Conservation (phyloP, 1,140 invertebrate genomes). For the Heliconius hermathena region DNA sequence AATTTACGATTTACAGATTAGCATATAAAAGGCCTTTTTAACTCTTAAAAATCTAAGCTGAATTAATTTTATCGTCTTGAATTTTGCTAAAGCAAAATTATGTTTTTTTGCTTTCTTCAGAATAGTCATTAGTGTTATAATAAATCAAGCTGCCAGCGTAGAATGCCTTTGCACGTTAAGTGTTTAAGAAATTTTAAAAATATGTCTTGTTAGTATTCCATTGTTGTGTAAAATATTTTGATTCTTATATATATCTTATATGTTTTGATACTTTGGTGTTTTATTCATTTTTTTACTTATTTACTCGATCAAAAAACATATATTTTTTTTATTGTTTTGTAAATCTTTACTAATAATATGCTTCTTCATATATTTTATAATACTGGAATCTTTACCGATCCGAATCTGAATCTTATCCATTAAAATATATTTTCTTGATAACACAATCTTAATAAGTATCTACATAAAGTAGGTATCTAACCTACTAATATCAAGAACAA, state of each 20-base stretch:
- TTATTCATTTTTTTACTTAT: not conserved
- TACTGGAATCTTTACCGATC: too few species aligned
- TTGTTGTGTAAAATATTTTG: not conserved
- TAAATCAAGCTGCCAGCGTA: constrained; percentile 41
- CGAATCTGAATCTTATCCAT: not conserved
- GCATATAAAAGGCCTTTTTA: constrained; percentile 40
- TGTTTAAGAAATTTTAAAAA: not conserved
- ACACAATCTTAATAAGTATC: not conserved
- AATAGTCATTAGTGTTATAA: constrained; percentile 42
- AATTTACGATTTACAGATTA: constrained; percentile 34
- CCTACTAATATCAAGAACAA: constrained; percentile 4
- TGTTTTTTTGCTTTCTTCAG: constrained; percentile 36
- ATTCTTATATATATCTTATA: not conserved
- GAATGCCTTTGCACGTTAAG: constrained; percentile 42
- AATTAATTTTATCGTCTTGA: constrained; percentile 43
- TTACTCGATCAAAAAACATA: not conserved
- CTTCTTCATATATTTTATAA: too few species aligned
- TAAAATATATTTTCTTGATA: not conserved
- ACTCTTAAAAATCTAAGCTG: constrained; percentile 40
- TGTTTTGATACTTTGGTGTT: not conserved
- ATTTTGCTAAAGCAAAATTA: constrained; percentile 37
- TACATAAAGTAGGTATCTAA: not conserved
- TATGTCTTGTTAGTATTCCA: not conserved
- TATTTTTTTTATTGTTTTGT: too few species aligned
- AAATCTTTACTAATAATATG: too few species aligned